phyloP scores from a whole-genome alignment of 2,113 vertebrate species.

The Theristicus caerulescens region DNA sequence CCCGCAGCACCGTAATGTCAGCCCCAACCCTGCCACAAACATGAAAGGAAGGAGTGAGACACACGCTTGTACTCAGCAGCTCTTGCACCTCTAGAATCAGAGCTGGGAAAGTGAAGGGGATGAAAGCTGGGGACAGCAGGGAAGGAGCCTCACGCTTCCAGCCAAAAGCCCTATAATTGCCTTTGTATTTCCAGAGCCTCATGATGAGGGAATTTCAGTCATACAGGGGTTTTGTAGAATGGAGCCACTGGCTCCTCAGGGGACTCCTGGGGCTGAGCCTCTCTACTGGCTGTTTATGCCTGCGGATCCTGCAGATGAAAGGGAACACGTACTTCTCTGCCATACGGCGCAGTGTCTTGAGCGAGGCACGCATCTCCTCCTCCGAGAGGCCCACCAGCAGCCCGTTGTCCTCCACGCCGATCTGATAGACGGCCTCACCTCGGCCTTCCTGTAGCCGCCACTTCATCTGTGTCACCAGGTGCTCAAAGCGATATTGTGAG shows the following conservation, averaged over 20 bases:
- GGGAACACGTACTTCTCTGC: slow-evolving; percentile 88
- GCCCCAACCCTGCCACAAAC: slow-evolving; percentile 87
- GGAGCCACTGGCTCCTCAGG: not conserved
- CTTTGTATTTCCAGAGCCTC: not conserved
- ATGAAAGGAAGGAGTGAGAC: not conserved
- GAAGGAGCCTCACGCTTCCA: not conserved
- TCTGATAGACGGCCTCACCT: slow-evolving; percentile 97
- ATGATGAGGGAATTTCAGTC: not conserved
- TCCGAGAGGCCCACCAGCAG: slow-evolving; percentile 93
- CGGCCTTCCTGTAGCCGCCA: slow-evolving; percentile 97
- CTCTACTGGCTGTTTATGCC: not conserved
- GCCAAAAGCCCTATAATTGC: not conserved
- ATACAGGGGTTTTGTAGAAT: not conserved
- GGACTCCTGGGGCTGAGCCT: not conserved
- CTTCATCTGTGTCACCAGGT: slow-evolving; percentile 98
- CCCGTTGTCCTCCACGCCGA: slow-evolving; percentile 97
- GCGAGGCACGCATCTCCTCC: slow-evolving; percentile 92
- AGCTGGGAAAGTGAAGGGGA: not conserved
- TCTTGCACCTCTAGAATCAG: not conserved
- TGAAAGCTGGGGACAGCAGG: not conserved
- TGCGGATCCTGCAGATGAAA: not conserved
- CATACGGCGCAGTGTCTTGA: slow-evolving; percentile 91
- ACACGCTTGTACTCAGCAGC: not conserved
- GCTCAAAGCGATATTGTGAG: slow-evolving; percentile 96
- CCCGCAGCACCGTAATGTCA: slow-evolving; percentile 91